Evolutionary conservation across 2,113 vertebrate genomes (phyloP).

Genomic region (Heptranchias perlo): DNA sequence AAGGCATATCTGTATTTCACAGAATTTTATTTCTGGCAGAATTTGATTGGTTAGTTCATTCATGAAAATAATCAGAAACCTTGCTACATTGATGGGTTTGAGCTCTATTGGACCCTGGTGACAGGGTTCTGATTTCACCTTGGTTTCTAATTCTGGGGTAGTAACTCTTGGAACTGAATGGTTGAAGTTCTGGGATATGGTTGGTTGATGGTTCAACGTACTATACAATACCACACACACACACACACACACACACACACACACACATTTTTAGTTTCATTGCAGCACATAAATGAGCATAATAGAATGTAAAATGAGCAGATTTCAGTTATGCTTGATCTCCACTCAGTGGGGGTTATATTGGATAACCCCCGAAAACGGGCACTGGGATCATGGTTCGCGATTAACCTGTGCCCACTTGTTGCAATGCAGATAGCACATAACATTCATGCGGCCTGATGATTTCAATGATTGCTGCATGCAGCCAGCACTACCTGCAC

Average conservation of each 20-base stretch:
- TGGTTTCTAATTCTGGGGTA: neutral
- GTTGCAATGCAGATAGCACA: too few relatives aligned
- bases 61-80: neutral
- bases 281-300: neutral
- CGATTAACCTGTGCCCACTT: too few relatives aligned
- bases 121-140: too few relatives aligned
- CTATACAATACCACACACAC: neutral
- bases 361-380: too few relatives aligned
- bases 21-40: too few relatives aligned
- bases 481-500: too few relatives aligned
- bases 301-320: neutral
- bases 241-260: neutral
- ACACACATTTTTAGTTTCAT: neutral
- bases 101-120: neutral
- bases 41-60: too few relatives aligned
- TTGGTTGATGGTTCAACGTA: neutral
- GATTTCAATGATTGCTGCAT: too few relatives aligned
- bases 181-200: neutral
- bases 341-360: too few relatives aligned
- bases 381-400: too few relatives aligned
- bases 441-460: too few relatives aligned
- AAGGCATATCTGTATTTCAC: too few relatives aligned
- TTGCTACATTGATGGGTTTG: neutral
- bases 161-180: neutral
- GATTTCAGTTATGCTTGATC: neutral